Percentiles rank a stretch among this genome's conserved stretches.
Conservation (phyloP, 2,888 invertebrate genomes). For the Xylota sylvarum region DNA sequence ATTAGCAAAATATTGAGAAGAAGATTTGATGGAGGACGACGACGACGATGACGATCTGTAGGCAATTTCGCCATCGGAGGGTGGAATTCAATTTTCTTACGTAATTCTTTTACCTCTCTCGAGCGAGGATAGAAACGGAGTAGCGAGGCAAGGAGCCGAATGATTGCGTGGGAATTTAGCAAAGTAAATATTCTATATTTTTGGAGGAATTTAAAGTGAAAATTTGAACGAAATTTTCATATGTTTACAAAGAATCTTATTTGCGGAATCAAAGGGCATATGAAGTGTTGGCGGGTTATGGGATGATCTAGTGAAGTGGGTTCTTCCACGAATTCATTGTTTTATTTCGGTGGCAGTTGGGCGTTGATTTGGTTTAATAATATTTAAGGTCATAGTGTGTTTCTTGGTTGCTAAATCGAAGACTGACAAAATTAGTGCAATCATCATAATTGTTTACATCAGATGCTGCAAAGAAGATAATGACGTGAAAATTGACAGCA, state of each 20-base stretch:
- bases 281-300: no score
- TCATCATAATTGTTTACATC: no score
- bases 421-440: no score
- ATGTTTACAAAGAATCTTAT: constrained; percentile 4
- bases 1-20: constrained; percentile 72
- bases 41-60: constrained; percentile 26
- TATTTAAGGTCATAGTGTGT: no score
- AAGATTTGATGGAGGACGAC: constrained; percentile 28
- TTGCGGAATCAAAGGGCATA: neutral
- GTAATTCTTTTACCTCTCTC: constrained; percentile 45
- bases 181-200: constrained; percentile 34
- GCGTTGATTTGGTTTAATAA: no score
- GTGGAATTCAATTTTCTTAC: constrained; percentile 58
- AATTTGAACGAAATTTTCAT: constrained; percentile 1
- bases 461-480: no score
- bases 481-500: no score
- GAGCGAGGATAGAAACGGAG: neutral
- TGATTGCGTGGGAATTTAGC: constrained; percentile 43
- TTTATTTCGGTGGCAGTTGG: no score
- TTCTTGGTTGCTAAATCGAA: no score
- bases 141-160: neutral
- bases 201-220: constrained; percentile 17
- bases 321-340: no score
- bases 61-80: constrained; percentile 28
- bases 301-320: no score